phyloP scores from a whole-genome alignment of 2,797 vertebrate species.

The Emydoidea blandingii region DNA sequence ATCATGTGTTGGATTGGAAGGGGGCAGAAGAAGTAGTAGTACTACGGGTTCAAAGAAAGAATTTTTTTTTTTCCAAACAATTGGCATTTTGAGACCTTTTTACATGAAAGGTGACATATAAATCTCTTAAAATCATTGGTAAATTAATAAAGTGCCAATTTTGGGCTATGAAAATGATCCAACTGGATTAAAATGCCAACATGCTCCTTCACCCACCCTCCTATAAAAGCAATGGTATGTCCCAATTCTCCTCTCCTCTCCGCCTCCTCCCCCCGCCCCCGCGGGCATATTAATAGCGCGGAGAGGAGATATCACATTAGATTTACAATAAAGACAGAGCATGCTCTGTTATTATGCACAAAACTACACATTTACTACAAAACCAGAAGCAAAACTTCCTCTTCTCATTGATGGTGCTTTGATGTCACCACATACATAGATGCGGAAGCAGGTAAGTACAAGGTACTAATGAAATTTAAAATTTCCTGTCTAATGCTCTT shows the following conservation, averaged over 20 bases:
- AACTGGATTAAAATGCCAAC: neutral
- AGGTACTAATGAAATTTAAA: neutral
- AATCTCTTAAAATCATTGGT: neutral
- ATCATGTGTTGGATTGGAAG: neutral
- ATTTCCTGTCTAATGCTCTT: neutral
- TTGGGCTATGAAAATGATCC: neutral
- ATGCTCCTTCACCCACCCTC: neutral
- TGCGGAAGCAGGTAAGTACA: neutral
- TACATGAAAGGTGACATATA: neutral
- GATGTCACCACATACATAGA: neutral
- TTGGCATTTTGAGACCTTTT: neutral
- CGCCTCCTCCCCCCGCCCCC: accelerated
- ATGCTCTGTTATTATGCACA: neutral
- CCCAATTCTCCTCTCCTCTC: neutral
- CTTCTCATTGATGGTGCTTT: neutral
- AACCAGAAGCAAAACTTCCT: neutral
- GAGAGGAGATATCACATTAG: neutral
- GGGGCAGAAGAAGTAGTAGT: neutral
- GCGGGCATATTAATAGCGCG: neutral
- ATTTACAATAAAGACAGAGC: neutral
- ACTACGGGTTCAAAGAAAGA: neutral
- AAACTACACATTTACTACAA: neutral
- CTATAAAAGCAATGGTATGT: neutral
- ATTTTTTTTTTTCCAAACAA: neutral
- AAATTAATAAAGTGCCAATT: neutral